Percentiles rank a stretch among this genome's conserved stretches.
These are phyloP conservation scores for Drosophila austrosaltans DNA, from an alignment of 2,888 invertebrate genomes.

Conservation along the genomic window DNA sequence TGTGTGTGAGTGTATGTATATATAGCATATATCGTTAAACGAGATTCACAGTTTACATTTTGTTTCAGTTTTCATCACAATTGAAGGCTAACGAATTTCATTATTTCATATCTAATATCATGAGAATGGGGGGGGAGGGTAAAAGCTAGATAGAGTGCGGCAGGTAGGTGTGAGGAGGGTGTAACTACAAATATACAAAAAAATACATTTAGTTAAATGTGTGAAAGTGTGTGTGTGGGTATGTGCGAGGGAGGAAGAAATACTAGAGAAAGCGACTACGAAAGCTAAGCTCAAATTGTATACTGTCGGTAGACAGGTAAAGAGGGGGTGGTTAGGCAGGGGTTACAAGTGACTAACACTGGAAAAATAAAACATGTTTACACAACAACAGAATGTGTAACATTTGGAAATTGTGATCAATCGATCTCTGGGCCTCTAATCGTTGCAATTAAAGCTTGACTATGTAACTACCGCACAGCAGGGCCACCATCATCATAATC, in stretches of 20 bases:
- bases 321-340: not conserved
- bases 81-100: constrained; percentile 18
- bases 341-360: not conserved
- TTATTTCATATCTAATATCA: constrained; percentile 12
- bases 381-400: constrained; percentile 6
- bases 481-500: not conserved
- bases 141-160: not conserved
- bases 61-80: constrained; percentile 19
- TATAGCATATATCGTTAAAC: constrained; percentile 13
- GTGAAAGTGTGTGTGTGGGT: not conserved
- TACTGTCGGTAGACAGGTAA: not conserved
- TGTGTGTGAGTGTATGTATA: not conserved
- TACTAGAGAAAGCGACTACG: constrained; percentile 12
- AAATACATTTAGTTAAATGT: not conserved
- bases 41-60: constrained; percentile 25
- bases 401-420: not conserved
- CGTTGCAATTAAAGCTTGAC: not conserved
- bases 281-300: constrained; percentile 1
- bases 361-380: not conserved
- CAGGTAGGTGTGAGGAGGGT: not conserved
- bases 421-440: not conserved
- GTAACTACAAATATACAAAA: not conserved
- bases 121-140: not conserved
- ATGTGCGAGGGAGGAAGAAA: not conserved
- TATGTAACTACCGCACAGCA: not conserved